Conservation (phyloP, 2,797 vertebrate species). For the Coccyzus lansbergi region DNA sequence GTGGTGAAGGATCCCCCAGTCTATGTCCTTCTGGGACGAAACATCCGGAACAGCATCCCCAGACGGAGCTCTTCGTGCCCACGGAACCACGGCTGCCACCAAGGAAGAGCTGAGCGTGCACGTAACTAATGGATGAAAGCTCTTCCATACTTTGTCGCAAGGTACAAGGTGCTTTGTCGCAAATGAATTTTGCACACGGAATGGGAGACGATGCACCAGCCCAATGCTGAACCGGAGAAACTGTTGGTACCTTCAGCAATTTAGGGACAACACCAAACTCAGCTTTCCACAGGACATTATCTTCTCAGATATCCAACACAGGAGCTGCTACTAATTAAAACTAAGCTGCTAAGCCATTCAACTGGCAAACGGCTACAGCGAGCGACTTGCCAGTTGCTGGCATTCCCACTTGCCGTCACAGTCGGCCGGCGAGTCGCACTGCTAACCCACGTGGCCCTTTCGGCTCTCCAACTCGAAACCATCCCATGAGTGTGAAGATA, state of each 20-base stretch:
- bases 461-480: conserved; percentile 18
- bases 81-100: not conserved
- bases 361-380: conserved; percentile 59
- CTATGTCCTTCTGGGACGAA: not conserved
- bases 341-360: conserved; percentile 66
- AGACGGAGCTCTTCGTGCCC: not conserved
- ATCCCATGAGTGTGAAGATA: not conserved
- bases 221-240: not conserved
- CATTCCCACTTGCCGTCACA: conserved; percentile 19
- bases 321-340: conserved; percentile 65
- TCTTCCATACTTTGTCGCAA: not conserved
- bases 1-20: not conserved
- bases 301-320: conserved; percentile 31
- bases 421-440: not conserved
- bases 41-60: not conserved
- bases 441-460: not conserved
- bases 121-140: not conserved
- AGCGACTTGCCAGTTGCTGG: conserved; percentile 43
- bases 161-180: not conserved
- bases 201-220: not conserved
- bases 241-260: conserved; percentile 11
- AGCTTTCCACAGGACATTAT: conserved; percentile 22
- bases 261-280: not conserved
- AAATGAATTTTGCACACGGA: not conserved
- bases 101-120: not conserved